These are phyloP conservation scores for Porphyrio hochstetteri DNA, from an alignment of 2,113 vertebrate genomes.

Conservation along the genomic window DNA sequence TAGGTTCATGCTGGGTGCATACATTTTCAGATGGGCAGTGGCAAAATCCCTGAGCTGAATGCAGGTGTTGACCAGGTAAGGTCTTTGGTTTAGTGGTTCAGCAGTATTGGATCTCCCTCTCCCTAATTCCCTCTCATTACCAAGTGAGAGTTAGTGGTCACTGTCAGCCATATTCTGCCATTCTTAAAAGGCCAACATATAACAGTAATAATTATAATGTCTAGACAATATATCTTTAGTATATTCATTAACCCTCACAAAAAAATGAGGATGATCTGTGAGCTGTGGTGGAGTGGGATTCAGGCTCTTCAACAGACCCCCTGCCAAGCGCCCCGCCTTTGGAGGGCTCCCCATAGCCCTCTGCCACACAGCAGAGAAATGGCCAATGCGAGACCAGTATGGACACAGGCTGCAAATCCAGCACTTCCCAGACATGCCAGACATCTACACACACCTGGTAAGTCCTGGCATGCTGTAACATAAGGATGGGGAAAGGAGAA, in stretches of 20 bases:
- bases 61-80: not conserved
- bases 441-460: fast-evolving
- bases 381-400: not conserved
- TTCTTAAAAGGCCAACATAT: not conserved
- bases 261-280: too few relatives aligned
- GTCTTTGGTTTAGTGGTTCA: not conserved
- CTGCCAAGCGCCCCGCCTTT: too few relatives aligned
- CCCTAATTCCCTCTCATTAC: not conserved
- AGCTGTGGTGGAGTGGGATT: too few relatives aligned
- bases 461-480: too few relatives aligned
- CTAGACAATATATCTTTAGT: not conserved
- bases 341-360: not conserved
- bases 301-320: too few relatives aligned
- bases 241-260: not conserved
- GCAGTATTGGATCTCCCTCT: not conserved
- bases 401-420: not conserved
- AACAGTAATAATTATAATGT: not conserved
- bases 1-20: not conserved
- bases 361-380: not conserved
- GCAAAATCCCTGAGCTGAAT: not conserved
- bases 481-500: not conserved
- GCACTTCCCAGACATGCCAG: not conserved
- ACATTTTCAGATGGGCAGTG: not conserved
- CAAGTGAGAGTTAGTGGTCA: not conserved
- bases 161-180: not conserved